A percentile compares a stretch with the other conserved stretches of the same genome.
phyloP scores from a whole-genome alignment of 2,113 vertebrate genomes.

The Eleginops maclovinus region DNA sequence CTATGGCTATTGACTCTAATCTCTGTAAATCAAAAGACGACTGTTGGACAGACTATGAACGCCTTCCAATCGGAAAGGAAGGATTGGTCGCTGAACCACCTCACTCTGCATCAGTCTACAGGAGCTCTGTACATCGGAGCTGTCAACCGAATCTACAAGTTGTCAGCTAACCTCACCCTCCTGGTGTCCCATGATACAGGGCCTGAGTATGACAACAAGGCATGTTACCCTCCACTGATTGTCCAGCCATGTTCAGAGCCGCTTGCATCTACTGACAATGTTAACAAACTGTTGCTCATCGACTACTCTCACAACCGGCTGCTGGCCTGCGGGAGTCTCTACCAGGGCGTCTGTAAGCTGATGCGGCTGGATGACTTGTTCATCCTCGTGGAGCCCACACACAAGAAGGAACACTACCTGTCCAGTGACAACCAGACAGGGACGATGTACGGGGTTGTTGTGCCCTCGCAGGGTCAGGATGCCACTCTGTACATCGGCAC shows the following conservation, averaged over 20 bases:
- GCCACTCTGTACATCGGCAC: constrained; percentile 95
- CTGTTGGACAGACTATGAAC: constrained; percentile 79
- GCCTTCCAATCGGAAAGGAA: constrained; percentile 90
- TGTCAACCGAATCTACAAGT: constrained; percentile 94
- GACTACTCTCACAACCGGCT: constrained; percentile 94
- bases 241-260: constrained; percentile 95
- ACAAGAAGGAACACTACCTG: constrained; percentile 97
- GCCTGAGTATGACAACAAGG: constrained; percentile 95
- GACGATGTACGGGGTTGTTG: constrained; percentile 95
- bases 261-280: constrained; percentile 91
- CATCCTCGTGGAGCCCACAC: constrained; percentile 94
- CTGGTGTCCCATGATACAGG: constrained; percentile 94
- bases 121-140: constrained; percentile 93
- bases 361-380: constrained; percentile 95
- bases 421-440: constrained; percentile 94
- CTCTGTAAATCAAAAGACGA: constrained; percentile 67
- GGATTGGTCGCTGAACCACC: constrained; percentile 94
- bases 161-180: constrained; percentile 91
- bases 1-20: constrained; percentile 84
- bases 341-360: constrained; percentile 96
- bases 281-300: constrained; percentile 94
- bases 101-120: constrained; percentile 90
- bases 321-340: constrained; percentile 95
- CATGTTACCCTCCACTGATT: constrained; percentile 94
- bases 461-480: constrained; percentile 89